Percentiles rank a stretch among this genome's conserved stretches.
Evolutionary conservation across 2,888 invertebrate genomes (phyloP).

Genomic region (Psococerastis gibbosa): DNA sequence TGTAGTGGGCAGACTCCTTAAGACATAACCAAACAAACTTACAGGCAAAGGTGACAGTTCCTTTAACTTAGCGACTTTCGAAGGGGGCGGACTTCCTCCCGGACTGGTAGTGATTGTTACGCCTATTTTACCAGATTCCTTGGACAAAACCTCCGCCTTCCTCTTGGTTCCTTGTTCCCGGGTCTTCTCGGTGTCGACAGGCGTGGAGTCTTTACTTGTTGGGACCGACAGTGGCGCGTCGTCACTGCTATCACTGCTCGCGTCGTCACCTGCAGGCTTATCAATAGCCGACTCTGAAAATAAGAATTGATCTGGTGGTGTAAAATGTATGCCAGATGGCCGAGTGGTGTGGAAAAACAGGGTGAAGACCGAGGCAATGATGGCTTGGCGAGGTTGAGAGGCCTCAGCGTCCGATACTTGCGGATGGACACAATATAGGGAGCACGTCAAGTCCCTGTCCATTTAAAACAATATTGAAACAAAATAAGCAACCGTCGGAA

Average conservation of each 20-base stretch:
- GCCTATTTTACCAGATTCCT: slow-evolving; percentile 77
- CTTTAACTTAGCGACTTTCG: slow-evolving; percentile 4
- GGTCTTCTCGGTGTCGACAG: slow-evolving; percentile 12
- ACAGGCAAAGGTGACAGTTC: not conserved
- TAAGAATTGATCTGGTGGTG: too few relatives aligned
- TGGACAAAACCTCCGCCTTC: slow-evolving; percentile 69
- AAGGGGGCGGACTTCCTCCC: slow-evolving; percentile 26
- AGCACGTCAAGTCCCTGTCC: too few relatives aligned
- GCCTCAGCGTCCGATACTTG: too few relatives aligned
- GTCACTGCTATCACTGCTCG: slow-evolving; percentile 24
- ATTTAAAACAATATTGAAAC: too few relatives aligned
- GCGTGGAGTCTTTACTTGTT: slow-evolving; percentile 6
- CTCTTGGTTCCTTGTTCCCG: slow-evolving; percentile 40
- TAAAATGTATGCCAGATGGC: too few relatives aligned
- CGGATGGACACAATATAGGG: too few relatives aligned
- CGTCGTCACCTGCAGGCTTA: slow-evolving; percentile 20
- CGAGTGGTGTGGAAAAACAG: too few relatives aligned
- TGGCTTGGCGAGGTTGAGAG: too few relatives aligned
- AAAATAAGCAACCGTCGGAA: too few relatives aligned
- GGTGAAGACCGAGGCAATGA: too few relatives aligned
- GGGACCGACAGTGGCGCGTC: slow-evolving; percentile 11
- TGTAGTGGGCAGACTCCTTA: too few relatives aligned
- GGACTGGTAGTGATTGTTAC: slow-evolving; percentile 66
- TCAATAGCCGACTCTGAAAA: slow-evolving; percentile 19
- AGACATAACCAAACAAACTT: too few relatives aligned